Conservation (phyloP, 2,113 vertebrate species). For the Pollachius pollachius region DNA sequence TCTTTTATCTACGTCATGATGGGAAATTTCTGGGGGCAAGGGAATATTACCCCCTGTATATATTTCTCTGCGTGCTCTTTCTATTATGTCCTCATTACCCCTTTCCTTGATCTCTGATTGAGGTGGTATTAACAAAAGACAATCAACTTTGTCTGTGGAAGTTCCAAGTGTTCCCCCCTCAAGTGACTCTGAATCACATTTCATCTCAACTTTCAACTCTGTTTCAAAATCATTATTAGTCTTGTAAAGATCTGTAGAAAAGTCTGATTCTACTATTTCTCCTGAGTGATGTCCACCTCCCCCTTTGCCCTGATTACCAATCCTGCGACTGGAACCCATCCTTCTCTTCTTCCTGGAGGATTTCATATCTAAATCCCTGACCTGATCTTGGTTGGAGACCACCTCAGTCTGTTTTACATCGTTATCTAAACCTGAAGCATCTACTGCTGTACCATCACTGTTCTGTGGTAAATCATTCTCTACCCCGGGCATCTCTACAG, state of each 20-base stretch:
- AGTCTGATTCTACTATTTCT: not conserved
- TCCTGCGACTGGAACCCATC: constrained; percentile 13
- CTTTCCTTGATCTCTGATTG: not conserved
- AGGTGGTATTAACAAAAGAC: not conserved
- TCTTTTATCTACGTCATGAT: not conserved
- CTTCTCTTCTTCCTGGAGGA: constrained; percentile 39
- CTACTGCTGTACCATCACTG: no score
- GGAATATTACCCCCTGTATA: not conserved
- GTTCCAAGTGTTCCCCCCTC: not conserved
- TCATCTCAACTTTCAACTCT: not conserved
- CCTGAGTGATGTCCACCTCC: not conserved
- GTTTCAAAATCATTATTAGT: not conserved
- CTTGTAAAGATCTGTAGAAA: not conserved
- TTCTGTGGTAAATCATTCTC: no score
- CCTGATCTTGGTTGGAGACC: not conserved
- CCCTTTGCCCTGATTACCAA: not conserved
- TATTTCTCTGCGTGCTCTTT: not conserved
- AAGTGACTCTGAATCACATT: not conserved
- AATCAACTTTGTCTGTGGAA: not conserved
- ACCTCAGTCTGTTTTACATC: no score
- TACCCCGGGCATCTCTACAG: no score
- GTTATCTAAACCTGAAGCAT: no score
- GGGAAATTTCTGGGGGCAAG: not conserved
- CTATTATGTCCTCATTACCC: not conserved
- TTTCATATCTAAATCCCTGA: constrained; percentile 19